These are phyloP conservation scores for Chelonus formosanus DNA, from an alignment of 2,888 invertebrate genomes.

Conservation along the genomic window DNA sequence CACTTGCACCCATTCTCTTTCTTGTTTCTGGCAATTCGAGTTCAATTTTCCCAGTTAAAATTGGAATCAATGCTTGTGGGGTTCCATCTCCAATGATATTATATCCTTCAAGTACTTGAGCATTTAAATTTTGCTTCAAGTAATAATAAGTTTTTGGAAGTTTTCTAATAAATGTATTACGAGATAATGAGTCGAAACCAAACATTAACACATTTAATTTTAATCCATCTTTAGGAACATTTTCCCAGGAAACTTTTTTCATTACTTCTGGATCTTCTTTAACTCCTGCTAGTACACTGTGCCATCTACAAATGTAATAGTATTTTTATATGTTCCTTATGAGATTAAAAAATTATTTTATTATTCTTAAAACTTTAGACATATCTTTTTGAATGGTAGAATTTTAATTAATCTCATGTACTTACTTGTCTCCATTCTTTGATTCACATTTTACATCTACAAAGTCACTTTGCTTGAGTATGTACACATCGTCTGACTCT, in stretches of 20 bases:
- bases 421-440: slow-evolving; percentile 64
- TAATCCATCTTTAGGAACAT: slow-evolving; percentile 63
- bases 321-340: slow-evolving; percentile 4
- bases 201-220: slow-evolving; percentile 81
- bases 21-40: slow-evolving; percentile 88
- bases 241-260: slow-evolving; percentile 66
- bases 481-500: slow-evolving; percentile 70
- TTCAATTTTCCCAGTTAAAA: slow-evolving; percentile 85
- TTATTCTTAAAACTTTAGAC: not conserved
- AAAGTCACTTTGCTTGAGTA: slow-evolving; percentile 75
- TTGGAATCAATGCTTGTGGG: slow-evolving; percentile 86
- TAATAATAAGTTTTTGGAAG: slow-evolving; percentile 79
- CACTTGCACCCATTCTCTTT: slow-evolving; percentile 71
- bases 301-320: slow-evolving; percentile 67
- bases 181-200: slow-evolving; percentile 88
- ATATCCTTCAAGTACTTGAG: slow-evolving; percentile 76
- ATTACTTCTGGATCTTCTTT: slow-evolving; percentile 65
- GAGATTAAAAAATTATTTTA: not conserved
- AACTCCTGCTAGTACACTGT: slow-evolving; percentile 74
- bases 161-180: slow-evolving; percentile 81
- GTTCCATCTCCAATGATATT: slow-evolving; percentile 90
- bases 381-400: not conserved
- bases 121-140: slow-evolving; percentile 71
- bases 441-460: slow-evolving; percentile 74
- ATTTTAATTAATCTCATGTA: slow-evolving; percentile 29